Conservation (phyloP, 1,140 invertebrate genomes). For the Stegodyphus mimosarum region DNA sequence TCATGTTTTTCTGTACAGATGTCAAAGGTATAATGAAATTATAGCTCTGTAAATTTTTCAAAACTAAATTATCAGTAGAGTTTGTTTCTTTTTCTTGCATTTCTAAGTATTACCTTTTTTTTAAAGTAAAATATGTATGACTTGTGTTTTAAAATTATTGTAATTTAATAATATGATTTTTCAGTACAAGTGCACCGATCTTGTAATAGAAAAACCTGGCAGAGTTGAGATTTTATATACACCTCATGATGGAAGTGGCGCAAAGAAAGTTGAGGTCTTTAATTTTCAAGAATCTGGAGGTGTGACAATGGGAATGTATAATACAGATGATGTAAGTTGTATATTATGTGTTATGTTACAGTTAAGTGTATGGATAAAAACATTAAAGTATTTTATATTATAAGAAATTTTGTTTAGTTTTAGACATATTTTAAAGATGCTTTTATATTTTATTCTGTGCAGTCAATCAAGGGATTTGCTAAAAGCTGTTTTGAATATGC, state of each 20-base stretch:
- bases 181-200: slow-evolving; percentile 86
- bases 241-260: slow-evolving; percentile 72
- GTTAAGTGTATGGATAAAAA: no score
- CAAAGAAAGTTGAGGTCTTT: slow-evolving; percentile 74
- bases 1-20: no score
- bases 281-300: slow-evolving; percentile 79
- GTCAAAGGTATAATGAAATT: no score
- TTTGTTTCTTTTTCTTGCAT: slow-evolving; percentile 23
- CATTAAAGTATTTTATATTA: no score
- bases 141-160: not conserved
- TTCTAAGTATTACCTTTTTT: slow-evolving; percentile 5
- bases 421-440: no score
- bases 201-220: slow-evolving; percentile 79
- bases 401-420: not conserved
- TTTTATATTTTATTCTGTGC: not conserved
- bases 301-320: slow-evolving; percentile 88
- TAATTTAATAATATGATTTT: slow-evolving; percentile 14
- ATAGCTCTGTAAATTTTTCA: no score
- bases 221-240: slow-evolving; percentile 80
- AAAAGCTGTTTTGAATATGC: slow-evolving; percentile 86
- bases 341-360: not conserved
- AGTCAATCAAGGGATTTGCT: slow-evolving; percentile 83
- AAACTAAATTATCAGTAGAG: no score
- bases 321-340: slow-evolving; percentile 77
- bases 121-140: not conserved